These are phyloP conservation scores for Proteles cristata DNA, from an alignment of 2,113 vertebrate species.

Conservation along the genomic window DNA sequence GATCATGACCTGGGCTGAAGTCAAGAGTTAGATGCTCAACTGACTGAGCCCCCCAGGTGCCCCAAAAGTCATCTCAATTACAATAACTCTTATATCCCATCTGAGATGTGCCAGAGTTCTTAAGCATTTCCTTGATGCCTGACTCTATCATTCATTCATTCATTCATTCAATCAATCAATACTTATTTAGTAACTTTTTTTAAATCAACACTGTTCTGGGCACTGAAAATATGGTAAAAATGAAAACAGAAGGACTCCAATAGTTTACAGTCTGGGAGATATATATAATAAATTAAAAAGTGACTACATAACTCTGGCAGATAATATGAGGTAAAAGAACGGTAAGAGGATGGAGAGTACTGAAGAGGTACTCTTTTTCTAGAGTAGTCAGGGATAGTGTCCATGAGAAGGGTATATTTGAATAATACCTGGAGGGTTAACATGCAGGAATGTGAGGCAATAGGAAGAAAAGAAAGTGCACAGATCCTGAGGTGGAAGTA, in stretches of 20 bases:
- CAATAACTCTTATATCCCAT: not conserved
- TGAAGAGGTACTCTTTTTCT: not conserved
- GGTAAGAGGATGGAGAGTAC: not conserved
- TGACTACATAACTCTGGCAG: not conserved
- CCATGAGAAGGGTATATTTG: not conserved
- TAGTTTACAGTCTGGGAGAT: not conserved
- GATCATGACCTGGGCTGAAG: not conserved
- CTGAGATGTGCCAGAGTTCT: not conserved
- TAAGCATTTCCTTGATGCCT: not conserved
- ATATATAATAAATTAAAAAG: not conserved
- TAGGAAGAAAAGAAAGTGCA: not conserved
- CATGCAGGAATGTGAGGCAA: not conserved
- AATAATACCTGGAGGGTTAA: not conserved
- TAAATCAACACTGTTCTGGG: not conserved
- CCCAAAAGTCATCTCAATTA: not conserved
- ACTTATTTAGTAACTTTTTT: not conserved
- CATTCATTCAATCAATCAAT: not conserved
- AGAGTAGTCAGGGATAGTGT: not conserved
- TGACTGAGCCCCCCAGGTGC: not conserved
- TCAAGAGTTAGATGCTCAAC: not conserved
- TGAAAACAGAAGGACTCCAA: not conserved
- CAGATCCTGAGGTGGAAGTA: not conserved
- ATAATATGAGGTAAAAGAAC: not conserved
- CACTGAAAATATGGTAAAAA: not conserved
- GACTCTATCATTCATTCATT: not conserved